Conservation (phyloP, 2,113 vertebrate genomes). For the Fregata magnificens region DNA sequence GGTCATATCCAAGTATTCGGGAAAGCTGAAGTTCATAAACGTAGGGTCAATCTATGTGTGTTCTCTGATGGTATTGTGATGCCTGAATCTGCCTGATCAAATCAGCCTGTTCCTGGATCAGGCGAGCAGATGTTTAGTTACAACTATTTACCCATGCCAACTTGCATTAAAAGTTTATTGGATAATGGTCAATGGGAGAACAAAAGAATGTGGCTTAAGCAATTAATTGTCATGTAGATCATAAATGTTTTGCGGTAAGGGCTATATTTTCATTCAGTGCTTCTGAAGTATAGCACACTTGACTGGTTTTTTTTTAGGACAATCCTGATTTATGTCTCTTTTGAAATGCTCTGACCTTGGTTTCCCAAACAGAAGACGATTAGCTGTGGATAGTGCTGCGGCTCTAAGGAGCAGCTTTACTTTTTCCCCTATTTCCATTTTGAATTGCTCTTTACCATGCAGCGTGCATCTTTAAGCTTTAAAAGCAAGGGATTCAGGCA, state of each 20-base stretch:
- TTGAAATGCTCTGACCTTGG: not conserved
- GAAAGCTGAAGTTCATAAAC: not conserved
- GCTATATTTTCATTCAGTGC: not conserved
- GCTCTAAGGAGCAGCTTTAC: not conserved
- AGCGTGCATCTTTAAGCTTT: not conserved
- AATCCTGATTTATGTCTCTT: not conserved
- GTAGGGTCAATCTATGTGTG: not conserved
- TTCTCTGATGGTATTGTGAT: not conserved
- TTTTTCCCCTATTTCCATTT: not conserved
- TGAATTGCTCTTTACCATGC: not conserved
- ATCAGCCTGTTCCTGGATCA: not conserved
- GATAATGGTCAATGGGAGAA: not conserved
- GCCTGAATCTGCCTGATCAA: not conserved
- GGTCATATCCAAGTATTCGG: not conserved
- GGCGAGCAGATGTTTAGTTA: not conserved
- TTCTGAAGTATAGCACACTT: not conserved
- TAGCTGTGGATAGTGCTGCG: not conserved
- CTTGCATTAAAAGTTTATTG: not conserved
- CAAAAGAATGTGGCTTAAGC: not conserved
- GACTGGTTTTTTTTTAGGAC: not conserved
- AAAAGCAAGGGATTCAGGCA: not conserved
- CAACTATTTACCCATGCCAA: not conserved
- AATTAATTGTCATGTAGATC: not conserved
- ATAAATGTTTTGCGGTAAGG: not conserved
- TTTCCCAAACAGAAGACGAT: not conserved